Conservation (phyloP, 2,888 invertebrate species). For the Platypus cylindrus region DNA sequence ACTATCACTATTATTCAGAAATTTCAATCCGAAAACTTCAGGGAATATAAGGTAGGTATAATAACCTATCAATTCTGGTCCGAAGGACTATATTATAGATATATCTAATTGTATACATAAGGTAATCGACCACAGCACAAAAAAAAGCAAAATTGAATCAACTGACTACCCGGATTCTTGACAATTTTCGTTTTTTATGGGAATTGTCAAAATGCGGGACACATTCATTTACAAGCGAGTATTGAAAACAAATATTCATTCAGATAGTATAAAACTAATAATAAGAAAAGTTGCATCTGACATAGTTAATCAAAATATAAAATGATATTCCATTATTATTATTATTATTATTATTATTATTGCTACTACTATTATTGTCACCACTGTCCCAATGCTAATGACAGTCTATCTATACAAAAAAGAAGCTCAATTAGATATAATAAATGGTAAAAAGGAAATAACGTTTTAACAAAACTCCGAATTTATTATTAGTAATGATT, state of each 20-base stretch:
- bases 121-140: background rate
- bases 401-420: slow-evolving; percentile 1
- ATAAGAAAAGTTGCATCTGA: slow-evolving; percentile 17
- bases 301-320: slow-evolving; percentile 14
- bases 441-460: slow-evolving; percentile 26
- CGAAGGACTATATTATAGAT: too few relatives aligned
- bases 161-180: slow-evolving; percentile 11
- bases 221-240: slow-evolving; percentile 28
- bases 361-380: slow-evolving; percentile 14
- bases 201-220: slow-evolving; percentile 21
- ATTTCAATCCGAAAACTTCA: too few relatives aligned
- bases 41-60: too few relatives aligned
- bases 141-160: slow-evolving; percentile 1
- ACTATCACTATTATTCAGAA: too few relatives aligned
- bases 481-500: slow-evolving; percentile 12
- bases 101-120: slow-evolving; percentile 1
- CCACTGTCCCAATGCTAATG: slow-evolving; percentile 7
- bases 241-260: too few relatives aligned
- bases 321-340: slow-evolving; percentile 9
- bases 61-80: too few relatives aligned
- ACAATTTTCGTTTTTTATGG: slow-evolving; percentile 4
- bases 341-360: too few relatives aligned
- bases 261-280: slow-evolving; percentile 18
- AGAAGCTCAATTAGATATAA: slow-evolving; percentile 17
- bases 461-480: slow-evolving; percentile 22